Base-by-base conservation (phyloP, 2,113 vertebrate genomes). In the Patagioenas fasciata region DNA sequence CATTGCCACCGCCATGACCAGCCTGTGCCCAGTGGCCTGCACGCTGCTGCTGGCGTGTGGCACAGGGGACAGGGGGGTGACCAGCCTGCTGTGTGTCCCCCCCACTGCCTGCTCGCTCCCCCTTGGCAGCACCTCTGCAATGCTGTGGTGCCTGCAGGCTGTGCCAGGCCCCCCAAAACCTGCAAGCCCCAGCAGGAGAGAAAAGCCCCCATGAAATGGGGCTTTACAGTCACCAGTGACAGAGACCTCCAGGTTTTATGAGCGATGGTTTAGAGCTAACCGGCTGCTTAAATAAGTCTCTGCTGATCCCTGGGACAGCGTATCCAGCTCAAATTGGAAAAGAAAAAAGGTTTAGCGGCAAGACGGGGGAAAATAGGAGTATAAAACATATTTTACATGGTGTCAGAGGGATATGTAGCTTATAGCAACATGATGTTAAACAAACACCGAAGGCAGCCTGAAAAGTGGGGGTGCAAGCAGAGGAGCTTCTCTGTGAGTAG, bases 241-340 rank as follows among this genome's bases (percentile, higher is more conserved):
- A 10, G 80, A 69, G 77, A 93, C 82, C 80, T 88, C 81, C 57
- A 21, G 72, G 32, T 74, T 97, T 95, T 88, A 91, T 24, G 85
- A 90, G 75, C 17, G 3, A 29, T n/a, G 36, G 32, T 93, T 78
- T 64, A 67, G 86, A 94, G 85, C 61, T 91, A 95, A 91, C 48
- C 88, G 88, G 88, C 86, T 95, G 93, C 89, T 95, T 91, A 93
- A 94, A 75, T 78, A 93, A 88, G 89, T 82, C 92, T 91, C 87
- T 64, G 85, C 85, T 94, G 88, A 97, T 95, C 93, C 91, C 80
- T 18, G 0, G 88, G 72, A 21, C 67, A 25, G 71, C n/a, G 23
- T 74, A 86, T 47, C 88, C 89, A 94, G 72, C 65, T 57, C 85
- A 86, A 61, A 97, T 65, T 88, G 93, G 94, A 94, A 93, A 70